Conservation (phyloP, 2,797 vertebrate species). For the Mus spretus region DNA sequence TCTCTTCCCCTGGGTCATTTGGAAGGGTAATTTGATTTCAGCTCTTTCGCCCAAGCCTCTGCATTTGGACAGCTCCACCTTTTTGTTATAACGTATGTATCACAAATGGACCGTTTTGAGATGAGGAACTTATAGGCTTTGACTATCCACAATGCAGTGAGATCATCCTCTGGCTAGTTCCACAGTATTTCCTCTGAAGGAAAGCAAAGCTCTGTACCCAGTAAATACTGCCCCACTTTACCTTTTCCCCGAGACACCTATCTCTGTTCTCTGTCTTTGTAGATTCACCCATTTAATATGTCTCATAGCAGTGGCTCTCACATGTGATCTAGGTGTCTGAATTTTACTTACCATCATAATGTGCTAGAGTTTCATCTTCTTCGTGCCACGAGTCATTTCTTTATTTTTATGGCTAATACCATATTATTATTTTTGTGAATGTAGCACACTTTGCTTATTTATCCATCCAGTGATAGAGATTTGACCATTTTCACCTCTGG, state of each 20-base stretch:
- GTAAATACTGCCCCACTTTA: background rate
- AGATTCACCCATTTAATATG: background rate
- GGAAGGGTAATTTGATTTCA: background rate
- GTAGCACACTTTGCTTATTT: background rate
- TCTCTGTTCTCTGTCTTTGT: background rate
- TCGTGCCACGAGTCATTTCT: background rate
- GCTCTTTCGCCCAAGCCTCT: background rate
- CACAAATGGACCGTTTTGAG: constrained; percentile 15
- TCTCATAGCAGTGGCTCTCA: background rate
- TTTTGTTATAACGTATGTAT: background rate
- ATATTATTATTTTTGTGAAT: background rate
- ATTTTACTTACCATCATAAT: background rate
- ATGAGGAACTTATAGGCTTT: background rate
- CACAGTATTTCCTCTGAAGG: background rate
- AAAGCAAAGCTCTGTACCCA: background rate
- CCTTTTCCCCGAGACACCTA: background rate
- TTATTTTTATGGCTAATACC: background rate
- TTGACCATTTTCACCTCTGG: background rate
- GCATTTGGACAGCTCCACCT: background rate
- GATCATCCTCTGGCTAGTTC: background rate
- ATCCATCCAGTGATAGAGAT: background rate
- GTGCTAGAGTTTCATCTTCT: background rate
- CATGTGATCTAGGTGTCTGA: background rate
- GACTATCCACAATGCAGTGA: background rate
- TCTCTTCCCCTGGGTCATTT: background rate